Base-by-base conservation (phyloP, 2,888 invertebrate genomes). In the Aphrophora alni region DNA sequence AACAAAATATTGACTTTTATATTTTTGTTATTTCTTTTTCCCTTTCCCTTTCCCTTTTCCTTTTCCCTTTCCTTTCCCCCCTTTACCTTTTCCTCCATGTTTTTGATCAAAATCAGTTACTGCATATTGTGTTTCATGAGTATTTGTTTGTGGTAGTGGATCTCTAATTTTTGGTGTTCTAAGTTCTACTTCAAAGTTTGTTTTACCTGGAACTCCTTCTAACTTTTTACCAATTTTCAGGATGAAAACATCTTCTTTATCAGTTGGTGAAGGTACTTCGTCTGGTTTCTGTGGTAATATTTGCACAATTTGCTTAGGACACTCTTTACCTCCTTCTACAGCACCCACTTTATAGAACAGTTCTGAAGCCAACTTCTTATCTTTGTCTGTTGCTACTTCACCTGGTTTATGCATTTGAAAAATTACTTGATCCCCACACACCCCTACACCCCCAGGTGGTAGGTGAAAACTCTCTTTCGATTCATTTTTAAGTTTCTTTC, bases 191-290 rank as follows among this genome's bases (percentile, higher is more conserved):
- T 95, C 91, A 87, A 93, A 89, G 77, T 91, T 93, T 77, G 91
- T 91, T 87, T 93, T 93, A 88, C 94, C 94, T 82, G 92, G 92
- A 70, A 91, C 92, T n/a, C 77, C 77, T 38, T 93, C 93, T 0
- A 92, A 92, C 86, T 95, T 95, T 86, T 94, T 95, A 0, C 95
- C 95, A 80, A 95, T 93, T 85, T 93, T 91, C 73, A 95, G 88
- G 4, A 95, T 26, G 25, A 82, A 80, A n/a, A 82, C 77, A 69
- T 82, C 82, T 70, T 82, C 51, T 38, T 79, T 69, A 24, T 68
- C 68, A 69, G 28, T n/a, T 14, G 24, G 24, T n/a, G 33, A 17
- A n/a, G 79, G 51, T 38, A 38, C 33, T 68, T 79, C 68, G 7
- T 74, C 68, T 17, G 75, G 68, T 8, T 74, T 21, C 21, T 77